Base-by-base conservation (phyloP, 2,113 vertebrate species). In the Urocitellus parryii region DNA sequence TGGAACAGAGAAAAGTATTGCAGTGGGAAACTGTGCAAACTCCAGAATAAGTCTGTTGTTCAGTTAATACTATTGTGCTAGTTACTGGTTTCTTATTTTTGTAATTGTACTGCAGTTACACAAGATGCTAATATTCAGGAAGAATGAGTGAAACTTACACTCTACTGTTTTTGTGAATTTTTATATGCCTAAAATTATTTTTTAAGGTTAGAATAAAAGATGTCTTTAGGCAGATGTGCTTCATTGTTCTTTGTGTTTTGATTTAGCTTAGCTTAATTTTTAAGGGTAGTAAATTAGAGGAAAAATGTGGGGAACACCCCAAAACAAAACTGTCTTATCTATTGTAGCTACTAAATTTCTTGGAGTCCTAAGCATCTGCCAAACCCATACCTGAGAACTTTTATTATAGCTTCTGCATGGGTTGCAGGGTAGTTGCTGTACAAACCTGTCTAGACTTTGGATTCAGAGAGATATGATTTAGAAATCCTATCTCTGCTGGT, bases 211-310 rank as follows among this genome's bases (percentile, higher is more conserved):
- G 74, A 65, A 86, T 72, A 78, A 37, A 34, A 73, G 12, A 82
- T 82, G 5, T 45, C 8, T 51, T 90, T 85, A 80, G 80, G 22
- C 85, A 70, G 12, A 72, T 87, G 29, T 29, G 5, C 29, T 87
- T 88, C 20, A n/a, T 61, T 91, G 37, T 78, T 97, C 27, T 79
- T 82, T 89, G 48, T 76, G 77, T 70, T 92, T 93, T 86, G 51
- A 77, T 14, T 67, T 61, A 8, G 61, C 45, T 86, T 87, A 87
- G 45, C 14, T 63, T 90, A 53, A 83, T 51, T 79, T 93, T 93
- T 81, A 86, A 11, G 67, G 45, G 20, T 56, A n/a, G 16, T 85
- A 93, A 74, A 67, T 77, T 89, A 61, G 13, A 68, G 73, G 56
- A 8, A 77, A 84, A 72, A 92, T 73, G n/a, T 63, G 25, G 24